A percentile compares a stretch with the other conserved stretches of the same genome.
phyloP scores from a whole-genome alignment of 2,113 vertebrate genomes.

The Sclerurus mexicanus region DNA sequence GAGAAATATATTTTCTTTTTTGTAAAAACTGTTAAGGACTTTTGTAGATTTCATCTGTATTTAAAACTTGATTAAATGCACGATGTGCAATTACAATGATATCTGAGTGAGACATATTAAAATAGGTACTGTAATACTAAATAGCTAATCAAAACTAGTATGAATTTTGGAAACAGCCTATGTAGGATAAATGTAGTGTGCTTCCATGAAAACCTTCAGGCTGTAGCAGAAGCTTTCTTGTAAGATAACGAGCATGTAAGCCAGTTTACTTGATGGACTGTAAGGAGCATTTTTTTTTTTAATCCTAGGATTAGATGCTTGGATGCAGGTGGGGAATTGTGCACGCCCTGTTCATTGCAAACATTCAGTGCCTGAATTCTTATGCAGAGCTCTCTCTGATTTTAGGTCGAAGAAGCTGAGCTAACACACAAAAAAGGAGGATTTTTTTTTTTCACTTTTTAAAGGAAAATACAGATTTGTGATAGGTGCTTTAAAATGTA shows the following conservation, averaged over 20 bases:
- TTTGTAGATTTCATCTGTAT: neutral
- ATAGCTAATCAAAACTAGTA: neutral
- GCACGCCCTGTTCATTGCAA: accelerated
- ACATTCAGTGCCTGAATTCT: neutral
- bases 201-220: neutral
- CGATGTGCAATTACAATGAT: neutral
- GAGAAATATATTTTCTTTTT: neutral
- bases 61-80: neutral
- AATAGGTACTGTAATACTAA: neutral
- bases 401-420: neutral
- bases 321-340: neutral
- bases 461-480: neutral
- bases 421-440: neutral
- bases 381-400: neutral
- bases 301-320: neutral
- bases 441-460: neutral
- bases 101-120: neutral
- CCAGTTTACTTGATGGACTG: neutral
- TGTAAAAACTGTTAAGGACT: neutral
- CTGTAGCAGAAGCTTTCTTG: neutral
- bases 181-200: neutral
- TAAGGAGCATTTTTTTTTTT: neutral
- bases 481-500: neutral
- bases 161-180: neutral
- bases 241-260: neutral